A percentile compares a stretch with the other conserved stretches of the same genome.
phyloP scores from a whole-genome alignment of 2,888 invertebrate species.

The Cheilosia vernalis region DNA sequence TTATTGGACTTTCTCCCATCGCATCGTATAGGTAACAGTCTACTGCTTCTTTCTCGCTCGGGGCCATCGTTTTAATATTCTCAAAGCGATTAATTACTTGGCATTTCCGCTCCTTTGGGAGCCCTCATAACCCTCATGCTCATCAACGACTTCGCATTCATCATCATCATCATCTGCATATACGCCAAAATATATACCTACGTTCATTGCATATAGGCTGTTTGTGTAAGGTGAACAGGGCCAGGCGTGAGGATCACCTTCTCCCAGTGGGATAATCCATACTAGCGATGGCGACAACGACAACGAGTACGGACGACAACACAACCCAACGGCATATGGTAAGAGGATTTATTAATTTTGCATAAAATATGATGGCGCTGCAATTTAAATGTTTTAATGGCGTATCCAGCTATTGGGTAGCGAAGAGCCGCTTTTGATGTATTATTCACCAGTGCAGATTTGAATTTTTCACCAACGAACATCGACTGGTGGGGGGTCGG shows the following conservation, averaged over 20 bases:
- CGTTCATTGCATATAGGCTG: constrained; percentile 13
- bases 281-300: constrained; percentile 6
- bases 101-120: constrained; percentile 62
- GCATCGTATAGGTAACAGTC: constrained; percentile 10
- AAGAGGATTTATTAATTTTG: constrained; percentile 65
- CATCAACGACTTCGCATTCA: constrained; percentile 40
- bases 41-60: constrained; percentile 10
- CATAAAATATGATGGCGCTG: constrained; percentile 65
- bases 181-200: background rate
- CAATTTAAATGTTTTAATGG: constrained; percentile 65
- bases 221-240: constrained; percentile 15
- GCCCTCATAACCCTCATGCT: constrained; percentile 39
- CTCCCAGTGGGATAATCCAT: constrained; percentile 26
- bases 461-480: constrained; percentile 38
- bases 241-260: constrained; percentile 25
- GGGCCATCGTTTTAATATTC: constrained; percentile 77
- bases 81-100: constrained; percentile 79
- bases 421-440: constrained; percentile 32
- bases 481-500: constrained; percentile 34
- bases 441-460: constrained; percentile 55
- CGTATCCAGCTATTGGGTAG: constrained; percentile 41
- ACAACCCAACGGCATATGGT: constrained; percentile 1
- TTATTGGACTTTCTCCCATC: constrained; percentile 42
- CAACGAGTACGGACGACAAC: constrained; percentile 9
- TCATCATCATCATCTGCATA: constrained; percentile 42